Conservation (phyloP, 2,888 invertebrate genomes). For the Crioceris asparagi region DNA sequence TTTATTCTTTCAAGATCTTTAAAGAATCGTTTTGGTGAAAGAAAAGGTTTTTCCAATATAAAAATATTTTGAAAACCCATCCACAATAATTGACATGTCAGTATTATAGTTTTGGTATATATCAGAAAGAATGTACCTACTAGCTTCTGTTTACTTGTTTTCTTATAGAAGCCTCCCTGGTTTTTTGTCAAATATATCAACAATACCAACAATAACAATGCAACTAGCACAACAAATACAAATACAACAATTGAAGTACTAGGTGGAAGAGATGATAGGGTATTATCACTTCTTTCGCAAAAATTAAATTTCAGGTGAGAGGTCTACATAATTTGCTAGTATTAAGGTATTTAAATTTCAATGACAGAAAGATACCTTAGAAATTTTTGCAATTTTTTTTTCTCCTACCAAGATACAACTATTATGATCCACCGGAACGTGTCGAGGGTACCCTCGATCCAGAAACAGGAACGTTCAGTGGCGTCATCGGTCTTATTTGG, state of each 20-base stretch:
- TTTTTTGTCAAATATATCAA: conserved; percentile 59
- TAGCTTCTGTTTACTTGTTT: too few species aligned
- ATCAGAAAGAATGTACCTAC: too few species aligned
- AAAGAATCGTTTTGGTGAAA: too few species aligned
- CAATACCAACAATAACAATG: conserved; percentile 25
- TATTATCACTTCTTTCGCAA: conserved; percentile 50
- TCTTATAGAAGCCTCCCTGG: conserved; percentile 56
- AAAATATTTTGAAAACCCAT: too few species aligned
- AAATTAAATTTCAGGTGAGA: conserved; percentile 61
- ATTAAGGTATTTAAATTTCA: too few species aligned
- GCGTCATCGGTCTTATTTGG: conserved; percentile 61
- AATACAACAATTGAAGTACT: conserved; percentile 42
- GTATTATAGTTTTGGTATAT: too few species aligned
- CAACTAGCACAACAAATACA: conserved; percentile 1
- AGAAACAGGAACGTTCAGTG: conserved; percentile 56
- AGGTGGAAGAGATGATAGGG: conserved; percentile 62
- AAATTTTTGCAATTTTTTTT: too few species aligned
- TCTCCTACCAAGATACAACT: conserved; percentile 51
- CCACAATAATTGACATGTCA: too few species aligned
- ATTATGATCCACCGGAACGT: conserved; percentile 63
- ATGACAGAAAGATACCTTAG: too few species aligned
- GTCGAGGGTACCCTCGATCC: conserved; percentile 57
- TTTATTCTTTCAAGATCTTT: too few species aligned
- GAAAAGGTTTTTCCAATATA: too few species aligned
- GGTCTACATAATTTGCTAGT: too few species aligned